phyloP scores from a whole-genome alignment of 2,888 invertebrate genomes.

The Parthenolecanium corni region DNA sequence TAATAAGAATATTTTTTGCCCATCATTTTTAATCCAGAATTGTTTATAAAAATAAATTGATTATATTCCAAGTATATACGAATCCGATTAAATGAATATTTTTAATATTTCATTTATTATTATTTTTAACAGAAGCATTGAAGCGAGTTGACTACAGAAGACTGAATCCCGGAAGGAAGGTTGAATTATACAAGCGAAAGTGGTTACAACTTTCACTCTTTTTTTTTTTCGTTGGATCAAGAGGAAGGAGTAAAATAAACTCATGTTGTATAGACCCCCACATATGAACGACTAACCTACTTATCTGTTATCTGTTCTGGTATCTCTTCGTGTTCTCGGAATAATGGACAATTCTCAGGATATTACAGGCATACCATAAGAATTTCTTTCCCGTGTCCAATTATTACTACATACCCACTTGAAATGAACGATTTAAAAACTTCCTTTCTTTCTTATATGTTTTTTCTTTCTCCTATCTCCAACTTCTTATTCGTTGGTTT shows the following conservation, averaged over 20 bases:
- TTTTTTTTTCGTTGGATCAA: constrained; percentile 11
- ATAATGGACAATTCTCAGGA: constrained; percentile 6
- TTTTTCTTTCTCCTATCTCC: no score
- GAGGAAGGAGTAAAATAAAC: constrained; percentile 19
- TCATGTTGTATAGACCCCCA: background rate
- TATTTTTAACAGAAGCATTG: constrained; percentile 10
- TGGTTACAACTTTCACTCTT: constrained; percentile 26
- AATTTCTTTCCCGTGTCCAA: constrained; percentile 5
- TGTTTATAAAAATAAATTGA: background rate
- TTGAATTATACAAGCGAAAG: constrained; percentile 28
- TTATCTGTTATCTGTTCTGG: constrained; percentile 4
- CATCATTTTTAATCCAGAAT: background rate
- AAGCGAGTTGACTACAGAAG: constrained; percentile 18
- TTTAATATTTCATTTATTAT: constrained; percentile 11
- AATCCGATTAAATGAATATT: constrained; percentile 1
- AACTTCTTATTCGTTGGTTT: no score
- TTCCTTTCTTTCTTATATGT: background rate
- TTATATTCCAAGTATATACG: background rate
- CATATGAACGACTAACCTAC: constrained; percentile 26
- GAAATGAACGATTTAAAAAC: constrained; percentile 1
- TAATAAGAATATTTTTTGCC: no score
- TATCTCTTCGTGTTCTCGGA: background rate
- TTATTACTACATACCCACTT: constrained; percentile 9
- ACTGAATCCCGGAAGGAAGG: constrained; percentile 26
- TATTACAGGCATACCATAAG: background rate